phyloP scores from a whole-genome alignment of 2,888 invertebrate species.

The Tuberolachnus salignus region DNA sequence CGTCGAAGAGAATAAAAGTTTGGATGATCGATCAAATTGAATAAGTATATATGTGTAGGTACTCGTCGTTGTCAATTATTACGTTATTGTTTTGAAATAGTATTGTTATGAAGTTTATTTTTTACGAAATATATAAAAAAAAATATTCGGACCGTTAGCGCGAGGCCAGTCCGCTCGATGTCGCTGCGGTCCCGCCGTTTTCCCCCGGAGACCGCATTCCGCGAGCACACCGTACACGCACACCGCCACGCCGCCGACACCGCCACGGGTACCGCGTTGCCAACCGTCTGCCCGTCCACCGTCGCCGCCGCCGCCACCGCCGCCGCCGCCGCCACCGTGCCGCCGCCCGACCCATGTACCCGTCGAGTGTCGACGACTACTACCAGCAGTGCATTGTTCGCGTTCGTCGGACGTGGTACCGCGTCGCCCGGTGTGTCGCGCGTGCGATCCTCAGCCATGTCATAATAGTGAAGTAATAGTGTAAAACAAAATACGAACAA shows the following conservation, averaged over 20 bases:
- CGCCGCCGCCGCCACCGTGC: background rate
- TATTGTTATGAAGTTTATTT: too few relatives aligned
- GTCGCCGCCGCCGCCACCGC: slow-evolving; percentile 14
- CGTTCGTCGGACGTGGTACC: slow-evolving; percentile 47
- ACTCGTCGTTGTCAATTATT: background rate
- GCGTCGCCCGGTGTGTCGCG: slow-evolving; percentile 31
- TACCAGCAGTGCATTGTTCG: slow-evolving; percentile 49
- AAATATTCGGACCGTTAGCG: slow-evolving; percentile 5
- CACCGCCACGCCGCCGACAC: slow-evolving; percentile 7
- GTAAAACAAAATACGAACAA: background rate
- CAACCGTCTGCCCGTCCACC: slow-evolving; percentile 15
- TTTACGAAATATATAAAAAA: background rate
- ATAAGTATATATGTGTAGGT: background rate
- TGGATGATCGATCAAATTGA: background rate
- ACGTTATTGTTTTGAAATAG: too few relatives aligned
- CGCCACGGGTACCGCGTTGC: slow-evolving; percentile 8
- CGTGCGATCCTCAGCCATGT: slow-evolving; percentile 28
- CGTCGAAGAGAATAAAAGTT: too few relatives aligned
- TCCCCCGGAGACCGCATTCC: slow-evolving; percentile 45
- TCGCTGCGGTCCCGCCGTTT: slow-evolving; percentile 26
- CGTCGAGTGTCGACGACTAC: background rate
- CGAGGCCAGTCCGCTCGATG: slow-evolving; percentile 43
- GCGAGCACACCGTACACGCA: slow-evolving; percentile 41
- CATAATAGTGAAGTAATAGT: background rate
- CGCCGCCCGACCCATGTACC: slow-evolving; percentile 21